Evolutionary conservation across 2,888 invertebrate species (phyloP).

Genomic region (Taphrorychus bicolor): DNA sequence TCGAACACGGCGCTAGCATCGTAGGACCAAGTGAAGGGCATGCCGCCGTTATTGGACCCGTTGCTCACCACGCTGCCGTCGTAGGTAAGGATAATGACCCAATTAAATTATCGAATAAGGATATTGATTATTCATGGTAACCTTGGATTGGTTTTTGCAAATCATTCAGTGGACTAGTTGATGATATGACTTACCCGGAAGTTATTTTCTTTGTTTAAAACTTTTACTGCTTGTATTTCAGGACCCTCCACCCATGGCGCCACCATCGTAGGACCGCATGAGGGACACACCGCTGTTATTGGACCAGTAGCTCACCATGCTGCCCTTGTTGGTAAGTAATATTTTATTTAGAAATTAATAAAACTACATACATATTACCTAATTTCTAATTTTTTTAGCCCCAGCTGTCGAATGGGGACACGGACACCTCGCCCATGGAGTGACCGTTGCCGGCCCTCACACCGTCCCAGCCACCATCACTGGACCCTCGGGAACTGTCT

Average conservation of each 20-base stretch:
- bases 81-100: too few relatives aligned
- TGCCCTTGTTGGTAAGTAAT: constrained; percentile 20
- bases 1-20: too few relatives aligned
- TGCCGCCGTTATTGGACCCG: too few relatives aligned
- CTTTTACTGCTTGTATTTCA: too few relatives aligned
- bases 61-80: too few relatives aligned
- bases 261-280: not conserved
- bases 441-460: constrained; percentile 47
- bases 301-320: constrained; percentile 18
- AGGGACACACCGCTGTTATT: constrained; percentile 38
- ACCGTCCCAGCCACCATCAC: constrained; percentile 51
- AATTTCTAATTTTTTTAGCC: constrained; percentile 11
- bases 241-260: not conserved
- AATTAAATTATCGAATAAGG: too few relatives aligned
- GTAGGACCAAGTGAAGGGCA: too few relatives aligned
- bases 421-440: constrained; percentile 40
- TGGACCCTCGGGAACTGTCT: constrained; percentile 50
- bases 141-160: too few relatives aligned
- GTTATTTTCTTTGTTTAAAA: too few relatives aligned
- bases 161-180: too few relatives aligned
- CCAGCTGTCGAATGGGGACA: constrained; percentile 6
- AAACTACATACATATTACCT: not conserved
- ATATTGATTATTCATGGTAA: too few relatives aligned
- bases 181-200: too few relatives aligned
- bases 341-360: not conserved